Percentiles rank a stretch among this genome's conserved stretches.
These are phyloP conservation scores for Toxostoma redivivum DNA, from an alignment of 2,113 vertebrate genomes.

Conservation along the genomic window DNA sequence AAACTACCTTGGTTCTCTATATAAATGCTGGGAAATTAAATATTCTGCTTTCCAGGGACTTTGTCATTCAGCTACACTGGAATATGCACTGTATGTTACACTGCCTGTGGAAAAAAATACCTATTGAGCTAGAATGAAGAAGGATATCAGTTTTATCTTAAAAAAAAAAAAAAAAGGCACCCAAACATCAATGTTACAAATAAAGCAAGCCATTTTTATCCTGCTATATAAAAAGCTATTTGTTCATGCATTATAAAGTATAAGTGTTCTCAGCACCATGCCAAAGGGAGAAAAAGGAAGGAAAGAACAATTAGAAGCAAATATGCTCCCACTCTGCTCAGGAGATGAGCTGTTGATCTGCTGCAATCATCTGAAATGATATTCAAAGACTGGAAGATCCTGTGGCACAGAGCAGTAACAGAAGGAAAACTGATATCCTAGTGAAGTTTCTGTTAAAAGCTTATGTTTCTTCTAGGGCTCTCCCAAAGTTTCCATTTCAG, in stretches of 20 bases:
- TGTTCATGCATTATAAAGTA: not conserved
- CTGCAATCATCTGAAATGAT: not conserved
- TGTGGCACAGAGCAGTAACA: not conserved
- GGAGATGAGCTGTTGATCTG: not conserved
- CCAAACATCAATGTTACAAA: not conserved
- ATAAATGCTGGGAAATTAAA: not conserved
- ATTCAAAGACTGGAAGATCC: not conserved
- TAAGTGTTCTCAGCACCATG: not conserved
- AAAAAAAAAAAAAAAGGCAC: not conserved
- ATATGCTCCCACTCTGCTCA: accelerated
- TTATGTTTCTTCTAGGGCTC: not conserved
- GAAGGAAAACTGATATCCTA: not conserved
- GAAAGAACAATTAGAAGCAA: not conserved
- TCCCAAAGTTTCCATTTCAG: not conserved
- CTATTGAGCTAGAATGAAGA: not conserved
- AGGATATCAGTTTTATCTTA: not conserved
- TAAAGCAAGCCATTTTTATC: not conserved
- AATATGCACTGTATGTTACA: not conserved
- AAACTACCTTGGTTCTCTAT: not conserved
- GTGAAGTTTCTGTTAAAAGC: not conserved
- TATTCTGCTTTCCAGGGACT: not conserved
- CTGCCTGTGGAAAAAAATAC: not conserved
- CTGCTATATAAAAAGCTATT: not conserved
- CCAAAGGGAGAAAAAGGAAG: not conserved
- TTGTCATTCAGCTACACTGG: not conserved